Evolutionary conservation across 2,113 vertebrate species (phyloP).

Genomic region (Euleptes europaea): DNA sequence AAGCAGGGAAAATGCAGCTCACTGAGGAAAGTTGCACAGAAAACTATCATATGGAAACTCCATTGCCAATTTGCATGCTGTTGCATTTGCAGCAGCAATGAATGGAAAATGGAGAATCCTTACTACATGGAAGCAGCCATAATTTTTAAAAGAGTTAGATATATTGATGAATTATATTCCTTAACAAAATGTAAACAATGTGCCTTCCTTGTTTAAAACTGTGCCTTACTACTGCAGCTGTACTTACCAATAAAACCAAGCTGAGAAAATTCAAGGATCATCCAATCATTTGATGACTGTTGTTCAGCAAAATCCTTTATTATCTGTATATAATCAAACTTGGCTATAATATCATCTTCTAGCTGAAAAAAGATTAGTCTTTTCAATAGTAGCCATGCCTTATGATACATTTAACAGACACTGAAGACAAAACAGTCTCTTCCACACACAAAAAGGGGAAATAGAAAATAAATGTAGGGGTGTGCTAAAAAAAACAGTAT

Average conservation of each 20-base stretch:
- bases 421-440: background rate
- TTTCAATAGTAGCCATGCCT: constrained; percentile 3
- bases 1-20: too few relatives aligned
- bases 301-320: constrained; percentile 66
- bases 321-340: constrained; percentile 65
- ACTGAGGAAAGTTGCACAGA: too few relatives aligned
- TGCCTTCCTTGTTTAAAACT: background rate
- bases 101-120: too few relatives aligned
- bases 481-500: too few relatives aligned
- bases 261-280: constrained; percentile 78
- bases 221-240: background rate
- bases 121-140: too few relatives aligned
- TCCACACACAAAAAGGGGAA: background rate
- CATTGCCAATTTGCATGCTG: too few relatives aligned
- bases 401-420: background rate
- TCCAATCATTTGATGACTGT: constrained; percentile 72
- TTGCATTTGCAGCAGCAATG: too few relatives aligned
- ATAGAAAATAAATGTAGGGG: background rate
- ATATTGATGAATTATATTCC: background rate
- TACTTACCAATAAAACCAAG: constrained; percentile 84
- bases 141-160: too few relatives aligned
- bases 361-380: constrained; percentile 60
- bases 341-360: constrained; percentile 83
- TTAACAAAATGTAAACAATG: background rate
- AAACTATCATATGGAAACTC: too few relatives aligned